These are phyloP conservation scores for honey bee (Apis mellifera) DNA, from an alignment of 1,140 invertebrate species.

Conservation along the genomic window DNA sequence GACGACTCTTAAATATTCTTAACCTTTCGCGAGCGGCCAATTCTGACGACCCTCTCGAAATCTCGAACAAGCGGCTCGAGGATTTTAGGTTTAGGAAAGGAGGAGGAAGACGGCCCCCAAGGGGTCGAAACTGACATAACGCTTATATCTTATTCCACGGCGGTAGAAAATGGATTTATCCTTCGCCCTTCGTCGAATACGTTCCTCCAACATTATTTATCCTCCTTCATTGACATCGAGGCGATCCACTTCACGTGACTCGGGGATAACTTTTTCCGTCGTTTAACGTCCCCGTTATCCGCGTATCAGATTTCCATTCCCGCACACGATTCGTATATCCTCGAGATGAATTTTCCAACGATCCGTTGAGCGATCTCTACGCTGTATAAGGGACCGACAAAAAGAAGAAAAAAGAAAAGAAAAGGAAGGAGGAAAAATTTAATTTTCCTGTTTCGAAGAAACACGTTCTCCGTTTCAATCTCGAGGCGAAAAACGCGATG, in stretches of 20 bases:
- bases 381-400: no score
- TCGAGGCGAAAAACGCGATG: not conserved
- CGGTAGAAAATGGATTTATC: conserved; percentile 78
- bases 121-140: conserved; percentile 60
- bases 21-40: conserved; percentile 16
- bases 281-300: not conserved
- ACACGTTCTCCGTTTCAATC: conserved; percentile 1
- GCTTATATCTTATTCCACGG: conserved; percentile 74
- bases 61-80: conserved; percentile 22
- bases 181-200: conserved; percentile 49
- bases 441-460: not conserved
- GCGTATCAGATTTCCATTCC: conserved; percentile 6
- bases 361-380: no score
- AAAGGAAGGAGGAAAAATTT: not conserved
- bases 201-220: conserved; percentile 71
- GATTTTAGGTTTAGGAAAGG: not conserved
- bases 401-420: no score
- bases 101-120: conserved; percentile 21
- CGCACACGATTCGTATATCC: not conserved
- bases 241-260: not conserved
- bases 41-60: conserved; percentile 43
- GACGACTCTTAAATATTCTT: conserved; percentile 37
- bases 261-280: not conserved
- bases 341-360: not conserved
- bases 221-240: conserved; percentile 66